Base-by-base conservation (phyloP, 2,888 invertebrate species). In the Seira sanloemensis region DNA sequence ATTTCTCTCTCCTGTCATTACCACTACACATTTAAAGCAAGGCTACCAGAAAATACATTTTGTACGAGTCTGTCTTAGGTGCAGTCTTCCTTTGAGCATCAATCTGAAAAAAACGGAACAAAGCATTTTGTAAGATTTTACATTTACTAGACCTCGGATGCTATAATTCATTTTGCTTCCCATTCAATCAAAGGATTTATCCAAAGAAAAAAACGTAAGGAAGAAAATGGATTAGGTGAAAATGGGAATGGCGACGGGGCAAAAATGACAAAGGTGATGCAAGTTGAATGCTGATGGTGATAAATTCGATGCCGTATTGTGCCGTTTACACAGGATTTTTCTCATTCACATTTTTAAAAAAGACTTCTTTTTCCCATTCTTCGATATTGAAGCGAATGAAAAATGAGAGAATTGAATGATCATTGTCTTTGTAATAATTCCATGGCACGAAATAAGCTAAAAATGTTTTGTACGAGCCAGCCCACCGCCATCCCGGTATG, bases 31-130 rank as follows among this genome's bases (percentile, higher is more conserved):
- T 18, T 69, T 69, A 69, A 50, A n/a, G n/a, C 50, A 18, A 50
- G 50, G 50, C 50, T 50, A 16, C 50, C 50, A 50, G 97, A 97
- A 94, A 98, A 97, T 92, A 97, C 95, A 94, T 97, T 97, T 92
- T 95, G 94, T 94, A 94, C 95, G 93, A 95, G 86, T 86, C 86
- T 87, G n/a, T n/a, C n/a, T n/a, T n/a, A 85, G 84, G 79, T 78
- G 84, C 86, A 88, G 88, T 88, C 88, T 88, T 88, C 85, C 86
- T 86, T 86, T 88, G 88, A 86, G 87, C 87, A 87, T 84, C 85
- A 76, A 86, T 86, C 88, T 88, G 78, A n/a, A 50, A 50, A 77
- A 76, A 75, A 76, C 2, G n/a, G 21, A 37, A 72, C 25, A 24
- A 58, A 25, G 5, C 46, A 12, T 46, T 46, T 46, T 46, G 12